Base-by-base conservation (phyloP, 2,113 vertebrate genomes). In the Psittacara wagleri region DNA sequence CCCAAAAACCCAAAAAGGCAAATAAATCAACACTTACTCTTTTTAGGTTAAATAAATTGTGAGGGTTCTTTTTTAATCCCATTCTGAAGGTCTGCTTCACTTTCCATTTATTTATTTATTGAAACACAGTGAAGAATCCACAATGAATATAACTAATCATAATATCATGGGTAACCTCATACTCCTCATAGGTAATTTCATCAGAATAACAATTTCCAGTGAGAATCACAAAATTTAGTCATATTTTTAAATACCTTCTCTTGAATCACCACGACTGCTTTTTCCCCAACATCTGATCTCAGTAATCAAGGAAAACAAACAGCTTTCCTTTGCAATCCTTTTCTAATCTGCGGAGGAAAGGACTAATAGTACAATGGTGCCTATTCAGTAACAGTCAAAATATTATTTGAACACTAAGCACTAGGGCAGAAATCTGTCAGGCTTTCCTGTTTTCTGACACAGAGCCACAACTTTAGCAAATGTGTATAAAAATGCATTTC, bases 261-360 rank as follows among this genome's bases (percentile, higher is more conserved):
- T 85, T 87, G 84, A 96, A 87, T 89, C 93, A 93, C 86, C 83
- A 68, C 90, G 90, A 93, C 85, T 85, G 33, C 72, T 77, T 96
- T 86, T 89, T 25, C 85, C 92, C 92, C 93, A 88, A 39, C 33
- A 77, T 83, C 64, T 73, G 35, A 95, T 92, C 85, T 83, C 84
- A 92, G 64, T 90, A 88, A 94, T 95, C 93, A 93, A 93, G 75
- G 84, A 87, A 95, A 96, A 96, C 72, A 96, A 88, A 76, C 82
- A 91, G 68, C 43, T 59, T 87, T n/a, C 54, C 95, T 93, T 74
- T 83, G 95, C 85, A 91, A 90, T 86, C 41, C 59, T 70, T 85
- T 83, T 83, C 54, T 91, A 88, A 87, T 83, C 79, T 80, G 44
- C 61, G 82, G 82, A 90, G 88, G 67, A 88, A 87, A 80, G 76